Base-by-base conservation (phyloP, 1,140 invertebrate species). In the Drosophila pandora region DNA sequence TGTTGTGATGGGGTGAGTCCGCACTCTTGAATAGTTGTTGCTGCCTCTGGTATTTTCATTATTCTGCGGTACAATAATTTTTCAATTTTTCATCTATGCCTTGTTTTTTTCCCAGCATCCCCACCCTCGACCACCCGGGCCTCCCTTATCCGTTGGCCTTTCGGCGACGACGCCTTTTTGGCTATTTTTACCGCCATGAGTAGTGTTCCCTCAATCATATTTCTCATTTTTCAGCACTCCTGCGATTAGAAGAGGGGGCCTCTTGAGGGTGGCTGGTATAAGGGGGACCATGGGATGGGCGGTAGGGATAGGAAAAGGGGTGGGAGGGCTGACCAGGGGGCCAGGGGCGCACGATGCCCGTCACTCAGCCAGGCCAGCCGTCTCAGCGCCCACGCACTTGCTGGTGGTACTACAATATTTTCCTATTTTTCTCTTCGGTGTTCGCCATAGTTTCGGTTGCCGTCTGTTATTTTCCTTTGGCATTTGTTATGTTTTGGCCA, bases 141-240 rank as follows among this genome's bases (percentile, higher is more conserved):
- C 49, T 49, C 28, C 37, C 30, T 52, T 45, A 30, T 28, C 39
- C 53, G 17, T 49, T 30, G 45, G 23, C 34, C 53, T 17, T 60
- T 55, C 55, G 62, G 43, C 77, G 52, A 69, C 62, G 63, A 58
- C 71, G 52, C 54, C 70, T 57, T 37, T 39, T 45, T 60, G 43
- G 43, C 83, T 87, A 87, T 87, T 87, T 87, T 70, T 87, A 88
- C 56, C 71, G 30, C 53, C 64, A 83, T 87, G 83, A 87, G 83
- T 87, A 77, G 71, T 75, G 64, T 73, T 73, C 73, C 79, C 84
- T 87, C 84, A 87, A 87, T 87, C 83, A 87, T 87, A 87, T 79
- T 87, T 88, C 84, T 83, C 79, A 82, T 79, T 82, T 88, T 79
- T 79, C 75, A 72, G 37, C 65, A 76, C 45, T 84, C 70, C 55